Evolutionary conservation across 2,113 vertebrate genomes (phyloP), one percentile per base, ranked within the genome.

Genomic region (Puntigrus tetrazona): DNA sequence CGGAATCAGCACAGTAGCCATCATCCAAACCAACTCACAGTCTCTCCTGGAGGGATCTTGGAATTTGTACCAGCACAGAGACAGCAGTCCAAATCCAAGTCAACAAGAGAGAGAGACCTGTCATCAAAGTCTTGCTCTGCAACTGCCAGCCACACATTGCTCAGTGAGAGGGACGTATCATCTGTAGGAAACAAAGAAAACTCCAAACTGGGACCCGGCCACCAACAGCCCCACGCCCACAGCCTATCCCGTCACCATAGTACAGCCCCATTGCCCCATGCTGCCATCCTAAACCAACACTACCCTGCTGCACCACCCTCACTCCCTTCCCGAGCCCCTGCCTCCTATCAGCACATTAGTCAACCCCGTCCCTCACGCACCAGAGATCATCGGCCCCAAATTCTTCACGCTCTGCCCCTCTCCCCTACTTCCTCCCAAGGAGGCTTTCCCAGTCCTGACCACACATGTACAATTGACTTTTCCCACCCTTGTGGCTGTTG

Each of bases 401-500:
- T 91, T 52, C 90, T 94, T 27, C 93, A 93, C 84, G 89, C 90
- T 65, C 87, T 93, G 0, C 89, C 92, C 36, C 85, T 93, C 9
- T 94, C 94, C 50, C 91, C 93, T 45, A 92, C 91, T 78, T 92
- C 93, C 82, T 90, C 88, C 1, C 84, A 87, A 2, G 94, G 92
- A 84, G 91, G 91, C 27, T 94, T 95, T 80, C 92, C 95, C 63
- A 95, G 95, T 85, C 95, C 95, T 0, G 92, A 94, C 84, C 93
- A 94, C 47, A 94, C 94, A 82, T 95, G 95, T 87, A 94, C 93
- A 50, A 92, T 94, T 29, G 92, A 94, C 90, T 93, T 94, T 89
- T 90, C 94, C 14, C 94, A 91, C 61, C 96, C 95, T 31, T 95
- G 95, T 22, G 93, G 95, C 84, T 96, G 95, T 88, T 96, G 94